Base-by-base conservation (phyloP, 2,797 vertebrate species). In the Enteromius trimaculatus region DNA sequence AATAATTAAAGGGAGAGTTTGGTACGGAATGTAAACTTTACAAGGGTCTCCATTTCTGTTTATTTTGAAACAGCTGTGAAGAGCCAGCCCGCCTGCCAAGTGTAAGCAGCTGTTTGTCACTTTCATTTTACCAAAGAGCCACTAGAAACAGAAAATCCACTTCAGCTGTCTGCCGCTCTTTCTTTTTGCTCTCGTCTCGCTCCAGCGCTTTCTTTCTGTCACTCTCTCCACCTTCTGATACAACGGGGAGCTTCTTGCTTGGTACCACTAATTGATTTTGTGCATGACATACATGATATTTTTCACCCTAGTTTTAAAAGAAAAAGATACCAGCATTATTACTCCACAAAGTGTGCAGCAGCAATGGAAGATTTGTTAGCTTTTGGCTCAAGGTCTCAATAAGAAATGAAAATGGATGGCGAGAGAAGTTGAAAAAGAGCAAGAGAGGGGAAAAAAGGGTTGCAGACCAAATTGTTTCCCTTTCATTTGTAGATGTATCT, bases 91-190 rank as follows among this genome's bases (percentile, higher is more conserved):
- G 92, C 89, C 91, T 93, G 92, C 93, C 95, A 96, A 94, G 93
- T 94, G 93, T 92, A 94, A 92, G 90, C 94, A 96, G 95, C 94
- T 95, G 94, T 93, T 95, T 90, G 90, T 86, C 86, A 90, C 90
- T 90, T 88, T 84, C 70, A 87, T 89, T 88, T 89, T 86, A 88
- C 84, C 77, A 86, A 89, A 90, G 83, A 82, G 84, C 84, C 88
- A 85, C 88, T 90, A 89, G 86, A 88, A 89, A 88, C 29, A 76
- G 84, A 88, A 86, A 89, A 86, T 83, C 86, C 86, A 87, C 85
- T 88, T 89, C 79, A 85, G 83, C 71, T 78, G 77, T 60, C 37
- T 44, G 55, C 17, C n/a, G 19, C 47, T 74, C 64, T 65, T 58
- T 77, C 37, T 64, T 26, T 72, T 51, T 64, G 26, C 26, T 77